Evolutionary conservation across 2,113 vertebrate genomes (phyloP), one percentile per base, ranked within the genome.

Genomic region (Chinchilla lanigera): DNA sequence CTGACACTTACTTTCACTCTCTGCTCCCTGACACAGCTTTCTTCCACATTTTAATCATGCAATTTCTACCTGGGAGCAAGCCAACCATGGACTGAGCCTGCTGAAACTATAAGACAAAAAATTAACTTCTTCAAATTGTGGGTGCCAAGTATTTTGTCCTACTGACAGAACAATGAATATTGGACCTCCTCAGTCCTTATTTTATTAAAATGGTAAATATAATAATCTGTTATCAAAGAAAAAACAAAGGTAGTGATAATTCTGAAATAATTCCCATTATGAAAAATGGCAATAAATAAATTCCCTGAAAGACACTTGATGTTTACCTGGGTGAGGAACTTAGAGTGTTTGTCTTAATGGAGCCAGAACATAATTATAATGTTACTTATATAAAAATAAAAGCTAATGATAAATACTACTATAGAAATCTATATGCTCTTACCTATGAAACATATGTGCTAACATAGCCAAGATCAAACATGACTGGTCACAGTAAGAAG

Each of bases 381-480:
- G 2, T 77, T 86, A 52, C 38, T 95, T 50, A 92, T 3, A 65
- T 89, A 44, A 86, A 86, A 94, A 92, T 28, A 41, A 89, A 89
- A 84, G 44, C 58, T 56, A 65, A 60, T 89, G 17, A 26, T 41
- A 61, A 47, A 69, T 33, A 78, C 44, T 41, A 12, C 61, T 28
- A 41, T 4, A 54, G 56, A 89, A 89, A 52, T 47, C n/a, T 13
- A 17, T 35, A 58, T 11, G 7, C 38, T 60, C 20, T 67, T 86
- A 75, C 13, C 65, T 86, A 19, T 52, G 26, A 61, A 33, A 41
- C 1, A 3, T 26, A 47, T 81, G 30, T 50, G 24, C 30, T 94
- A 75, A 52, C 2, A 81, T 35, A 85, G 41, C 71, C 61, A 47
- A 92, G 80, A 35, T 77, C 86, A 89, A 88, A 30, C 50, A 30